phyloP scores from a whole-genome alignment of 2,888 invertebrate genomes.

The Temnothorax rugatulus region DNA sequence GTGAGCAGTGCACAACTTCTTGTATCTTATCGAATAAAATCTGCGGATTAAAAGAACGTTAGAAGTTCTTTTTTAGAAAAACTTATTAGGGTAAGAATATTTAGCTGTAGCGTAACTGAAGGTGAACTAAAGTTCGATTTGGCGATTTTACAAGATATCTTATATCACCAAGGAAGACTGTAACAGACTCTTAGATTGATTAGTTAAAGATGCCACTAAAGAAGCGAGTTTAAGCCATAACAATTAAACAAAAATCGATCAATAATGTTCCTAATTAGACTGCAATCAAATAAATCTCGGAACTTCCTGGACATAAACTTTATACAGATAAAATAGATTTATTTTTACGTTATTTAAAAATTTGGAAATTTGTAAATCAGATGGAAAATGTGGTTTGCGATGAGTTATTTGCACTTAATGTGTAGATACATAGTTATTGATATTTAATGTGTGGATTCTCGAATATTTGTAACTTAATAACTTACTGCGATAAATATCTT shows the following conservation, averaged over 20 bases:
- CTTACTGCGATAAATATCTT: neutral
- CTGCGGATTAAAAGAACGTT: no score
- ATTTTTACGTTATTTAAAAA: constrained; percentile 16
- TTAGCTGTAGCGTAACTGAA: neutral
- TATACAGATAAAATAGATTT: neutral
- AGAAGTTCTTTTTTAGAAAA: neutral
- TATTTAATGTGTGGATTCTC: neutral
- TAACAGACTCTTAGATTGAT: neutral
- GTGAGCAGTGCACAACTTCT: no score
- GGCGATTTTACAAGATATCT: neutral
- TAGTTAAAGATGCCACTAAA: neutral
- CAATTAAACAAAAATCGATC: neutral
- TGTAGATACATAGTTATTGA: neutral
- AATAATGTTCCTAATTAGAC: neutral
- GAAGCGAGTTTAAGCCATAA: neutral
- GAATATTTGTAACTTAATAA: constrained; percentile 5
- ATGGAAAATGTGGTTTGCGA: neutral
- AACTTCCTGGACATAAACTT: neutral
- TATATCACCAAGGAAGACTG: neutral
- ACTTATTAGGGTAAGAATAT: neutral
- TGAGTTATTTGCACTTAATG: neutral
- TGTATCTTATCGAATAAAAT: no score
- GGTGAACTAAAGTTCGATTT: neutral
- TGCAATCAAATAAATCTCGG: neutral
- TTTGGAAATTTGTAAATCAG: neutral